Evolutionary conservation across 2,113 vertebrate genomes (phyloP), one percentile per base, ranked within the genome.

Genomic region (Alethe castanea): DNA sequence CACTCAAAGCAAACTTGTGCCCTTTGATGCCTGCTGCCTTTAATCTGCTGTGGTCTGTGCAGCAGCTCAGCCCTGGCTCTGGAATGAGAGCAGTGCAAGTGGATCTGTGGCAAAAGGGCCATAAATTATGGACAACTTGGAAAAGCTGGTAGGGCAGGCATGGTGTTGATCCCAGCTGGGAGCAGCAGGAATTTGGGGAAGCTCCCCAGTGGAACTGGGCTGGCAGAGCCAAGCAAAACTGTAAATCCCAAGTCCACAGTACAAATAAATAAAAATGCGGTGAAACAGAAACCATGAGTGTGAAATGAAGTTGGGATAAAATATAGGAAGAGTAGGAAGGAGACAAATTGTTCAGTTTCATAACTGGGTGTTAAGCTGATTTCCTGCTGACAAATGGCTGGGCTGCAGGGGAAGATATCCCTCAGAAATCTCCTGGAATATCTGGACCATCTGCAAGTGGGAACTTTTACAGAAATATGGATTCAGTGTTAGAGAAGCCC

Each of bases 81-180:
- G 44, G 26, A 74, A 18, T 35, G 64, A n/a, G 35, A 20, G 40
- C 53, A 71, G 35, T 35, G 65, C 77, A 88, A 74, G 23, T 12
- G 35, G 76, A 83, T 36, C 40, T 0, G 1, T 61, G 72, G 76
- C 59, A 53, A 67, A 90, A 95, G 47, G 28, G 28, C 80, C 56
- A 23, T 81, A 26, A 88, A 92, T 91, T 56, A 40, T 50, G 48
- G 56, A 3, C 64, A 69, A 0, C 38, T 52, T 19, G 62, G 82
- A 3, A n/a, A 45, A 53, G 57, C 20, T 19, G 20, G 9, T 29
- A n/a, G 2, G 2, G 3, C 38, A 45, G 86, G 36, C 26, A 2
- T 19, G 79, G n/a, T 77, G 91, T 50, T 88, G 91, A 78, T 84
- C 73, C 74, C 64, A 77, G 67, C 71, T 31, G 59, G 44, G 36